Base-by-base conservation (phyloP, 2,888 invertebrate species). In the Polydrusus pterygomalis region DNA sequence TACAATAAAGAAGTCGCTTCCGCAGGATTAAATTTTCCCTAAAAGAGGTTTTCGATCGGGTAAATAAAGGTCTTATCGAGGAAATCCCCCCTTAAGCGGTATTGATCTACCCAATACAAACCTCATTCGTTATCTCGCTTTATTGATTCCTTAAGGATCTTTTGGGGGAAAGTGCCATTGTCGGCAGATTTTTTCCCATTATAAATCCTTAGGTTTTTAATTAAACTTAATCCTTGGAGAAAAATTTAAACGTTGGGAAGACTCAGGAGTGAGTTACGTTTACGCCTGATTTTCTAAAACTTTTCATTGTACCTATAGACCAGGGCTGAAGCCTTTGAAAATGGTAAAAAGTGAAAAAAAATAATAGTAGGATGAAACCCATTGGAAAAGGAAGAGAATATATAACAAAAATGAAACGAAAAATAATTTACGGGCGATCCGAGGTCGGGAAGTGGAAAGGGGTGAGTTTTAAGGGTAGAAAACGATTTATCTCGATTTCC, bases 91-190 rank as follows among this genome's bases (percentile, higher is more conserved):
- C 47, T 51, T 67, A 67, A 67, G 40, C 54, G 15, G 54, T 47
- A 49, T 49, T 67, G 67, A 67, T 67, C 67, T 40, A 67, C 67
- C 67, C 67, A 67, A 67, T 67, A 67, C 67, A 67, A 54, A 54
- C 49, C 30, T 30, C 49, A 40, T 67, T 67, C 67, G 67, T 67
- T 67, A 67, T 67, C 54, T 67, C 54, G 67, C 67, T 38, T 67
- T 51, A 54, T 54, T 67, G 67, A 51, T 47, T 54, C 54, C 54
- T 67, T 25, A 54, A 67, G 45, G 25, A 34, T 40, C 54, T 38
- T 20, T 38, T 40, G 15, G 54, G 65, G 49, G 30, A 65, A 30
- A 17, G 34, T n/a, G 34, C 38, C 15, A 34, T 47, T 58, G 10
- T 11, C 34, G 38, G 34, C 34, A 15, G 38, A 17, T 38, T 58